Base-by-base conservation (phyloP, 2,888 invertebrate genomes). In the Gastracanthus pulcherrimus region DNA sequence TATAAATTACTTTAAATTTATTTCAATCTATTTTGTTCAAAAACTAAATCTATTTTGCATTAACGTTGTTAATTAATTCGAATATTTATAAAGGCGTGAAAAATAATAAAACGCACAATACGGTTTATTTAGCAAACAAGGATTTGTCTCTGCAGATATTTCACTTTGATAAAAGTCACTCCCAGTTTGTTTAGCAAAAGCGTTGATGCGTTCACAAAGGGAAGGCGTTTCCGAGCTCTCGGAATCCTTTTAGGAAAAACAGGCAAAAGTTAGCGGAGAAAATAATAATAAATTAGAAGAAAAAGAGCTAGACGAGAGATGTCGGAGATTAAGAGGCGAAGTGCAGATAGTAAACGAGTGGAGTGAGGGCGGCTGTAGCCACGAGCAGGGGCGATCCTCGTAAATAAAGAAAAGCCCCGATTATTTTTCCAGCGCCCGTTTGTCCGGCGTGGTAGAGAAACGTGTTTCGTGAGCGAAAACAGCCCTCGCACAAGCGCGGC, bases 391-490 rank as follows among this genome's bases (percentile, higher is more conserved):
- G 31, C 19, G 78, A 83, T 81, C 83, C 85, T 83, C 83, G 87
- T 88, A 87, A 88, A 89, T 87, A 88, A 82, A 83, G 86, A 77
- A 87, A 87, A 87, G 85, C 82, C 83, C 84, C 84, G 85, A 86
- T 87, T 88, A 87, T 88, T 88, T 88, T 87, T 88, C 85, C 83
- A 85, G 85, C 81, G 84, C 55, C 76, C 83, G 84, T 83, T 78
- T 80, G 84, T 84, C 84, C 79, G 75, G 34, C 38, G 38, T 26
- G 55, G n/a, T n/a, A n/a, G 64, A 80, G 84, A 83, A 80, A 87
- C 87, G 85, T 87, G 86, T 85, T 75, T 62, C 66, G 83, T 83
- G 74, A 80, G 74, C 83, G 79, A 87, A 87, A 81, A 76, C 66
- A 71, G 75, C 38, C n/a, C n/a, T n/a, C 67, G 38, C n/a, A 51